Evolutionary conservation across 2,113 vertebrate genomes (phyloP), one percentile per base, ranked within the genome.

Genomic region (Hirundichthys speculiger): DNA sequence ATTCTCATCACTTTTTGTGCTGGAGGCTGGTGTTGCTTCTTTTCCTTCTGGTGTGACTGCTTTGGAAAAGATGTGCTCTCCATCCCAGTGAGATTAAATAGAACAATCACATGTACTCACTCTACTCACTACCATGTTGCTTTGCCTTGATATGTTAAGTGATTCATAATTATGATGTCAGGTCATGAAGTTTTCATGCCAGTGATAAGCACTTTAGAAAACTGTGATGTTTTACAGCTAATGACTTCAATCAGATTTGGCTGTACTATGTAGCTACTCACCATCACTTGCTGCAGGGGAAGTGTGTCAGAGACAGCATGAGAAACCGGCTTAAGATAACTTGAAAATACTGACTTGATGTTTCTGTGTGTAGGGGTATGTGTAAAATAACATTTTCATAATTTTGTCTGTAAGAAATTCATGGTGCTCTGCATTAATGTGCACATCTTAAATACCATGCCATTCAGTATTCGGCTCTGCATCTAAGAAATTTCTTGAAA

Each of bases 261-360:
- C 51, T 66, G n/a, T 63, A 45, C 60, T 65, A 43, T 13, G 30
- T 20, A 50, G 57, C 57, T 38, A 15, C 11, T 30, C 39, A 11
- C 34, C 25, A 24, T 47, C 22, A 40, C 59, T 64, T 42, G 68
- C 68, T 81, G 59, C 6, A 55, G 60, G 42, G 49, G 48, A 67
- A 52, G 41, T 20, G 13, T 48, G 46, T 69, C 58, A 65, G 68
- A 73, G 6, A 57, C 2, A 5, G 8, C 10, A 2, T 59, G 43
- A 69, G 68, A 45, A 40, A 65, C 27, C 12, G 11, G 34, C 19
- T 69, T 30, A 48, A 57, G 34, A 65, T 76, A 78, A 78, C 76
- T 38, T 69, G 49, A 42, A 41, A 41, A 45, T 59, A 69, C 34
- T 41, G 40, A 12, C 78, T 74, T 77, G 60, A 75, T 55, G 42